These are phyloP conservation scores for Brachionus sp. DNA, from an alignment of 1,140 invertebrate species.

Conservation along the genomic window DNA sequence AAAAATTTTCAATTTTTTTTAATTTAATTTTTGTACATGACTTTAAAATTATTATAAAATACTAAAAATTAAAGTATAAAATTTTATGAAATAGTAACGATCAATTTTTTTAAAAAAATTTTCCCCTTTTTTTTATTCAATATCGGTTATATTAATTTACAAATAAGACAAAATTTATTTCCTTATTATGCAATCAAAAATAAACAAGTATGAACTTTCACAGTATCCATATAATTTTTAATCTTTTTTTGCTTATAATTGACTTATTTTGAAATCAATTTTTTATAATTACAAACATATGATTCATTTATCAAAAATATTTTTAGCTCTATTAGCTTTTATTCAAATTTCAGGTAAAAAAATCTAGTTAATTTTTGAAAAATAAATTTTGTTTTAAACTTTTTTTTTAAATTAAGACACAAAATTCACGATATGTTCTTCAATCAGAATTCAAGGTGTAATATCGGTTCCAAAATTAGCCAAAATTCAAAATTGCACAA, in stretches of 20 bases:
- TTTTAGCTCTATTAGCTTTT: background rate
- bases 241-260: background rate
- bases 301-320: background rate
- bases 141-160: too few relatives aligned
- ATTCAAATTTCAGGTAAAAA: background rate
- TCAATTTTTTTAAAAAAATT: too few relatives aligned
- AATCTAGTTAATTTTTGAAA: background rate
- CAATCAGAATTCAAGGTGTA: conserved; percentile 8
- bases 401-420: background rate
- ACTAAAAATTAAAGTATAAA: too few relatives aligned
- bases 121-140: too few relatives aligned
- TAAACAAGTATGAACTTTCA: background rate
- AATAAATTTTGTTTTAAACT: background rate
- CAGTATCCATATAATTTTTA: background rate
- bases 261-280: background rate
- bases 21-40: too few relatives aligned
- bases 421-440: background rate
- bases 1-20: too few relatives aligned
- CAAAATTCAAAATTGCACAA: conserved; percentile 31
- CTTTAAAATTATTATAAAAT: too few relatives aligned
- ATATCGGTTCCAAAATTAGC: background rate
- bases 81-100: too few relatives aligned
- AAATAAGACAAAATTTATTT: too few relatives aligned
- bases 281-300: background rate
- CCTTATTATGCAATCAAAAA: background rate